Conservation (phyloP, 2,113 vertebrate species). For the Mastomys coucha region DNA sequence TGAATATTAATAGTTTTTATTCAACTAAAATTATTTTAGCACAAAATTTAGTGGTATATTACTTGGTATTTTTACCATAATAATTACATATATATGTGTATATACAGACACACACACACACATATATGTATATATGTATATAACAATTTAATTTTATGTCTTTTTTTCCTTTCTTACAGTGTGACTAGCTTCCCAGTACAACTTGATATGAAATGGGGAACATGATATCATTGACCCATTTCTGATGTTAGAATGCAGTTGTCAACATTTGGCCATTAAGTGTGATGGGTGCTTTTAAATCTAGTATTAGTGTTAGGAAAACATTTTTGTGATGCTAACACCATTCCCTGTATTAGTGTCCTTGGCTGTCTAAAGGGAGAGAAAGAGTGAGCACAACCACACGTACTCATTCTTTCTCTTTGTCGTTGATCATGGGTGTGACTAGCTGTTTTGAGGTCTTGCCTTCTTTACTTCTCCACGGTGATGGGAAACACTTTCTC, state of each 20-base stretch:
- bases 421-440: not conserved
- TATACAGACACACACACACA: too few relatives aligned
- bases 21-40: not conserved
- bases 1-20: not conserved
- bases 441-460: not conserved
- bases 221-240: not conserved
- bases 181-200: not conserved
- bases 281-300: not conserved
- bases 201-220: not conserved
- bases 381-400: too few relatives aligned
- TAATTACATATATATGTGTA: not conserved
- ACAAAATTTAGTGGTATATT: not conserved
- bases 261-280: not conserved
- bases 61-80: not conserved
- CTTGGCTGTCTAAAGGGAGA: not conserved
- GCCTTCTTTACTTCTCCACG: too few relatives aligned
- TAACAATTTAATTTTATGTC: not conserved
- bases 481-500: not conserved
- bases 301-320: not conserved
- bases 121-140: not conserved
- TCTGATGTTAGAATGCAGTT: not conserved
- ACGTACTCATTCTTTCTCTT: not conserved
- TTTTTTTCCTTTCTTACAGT: not conserved
- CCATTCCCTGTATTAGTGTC: too few relatives aligned
- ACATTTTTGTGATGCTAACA: not conserved